phyloP scores from a whole-genome alignment of 2,888 invertebrate genomes.

The Coelinius sp. region DNA sequence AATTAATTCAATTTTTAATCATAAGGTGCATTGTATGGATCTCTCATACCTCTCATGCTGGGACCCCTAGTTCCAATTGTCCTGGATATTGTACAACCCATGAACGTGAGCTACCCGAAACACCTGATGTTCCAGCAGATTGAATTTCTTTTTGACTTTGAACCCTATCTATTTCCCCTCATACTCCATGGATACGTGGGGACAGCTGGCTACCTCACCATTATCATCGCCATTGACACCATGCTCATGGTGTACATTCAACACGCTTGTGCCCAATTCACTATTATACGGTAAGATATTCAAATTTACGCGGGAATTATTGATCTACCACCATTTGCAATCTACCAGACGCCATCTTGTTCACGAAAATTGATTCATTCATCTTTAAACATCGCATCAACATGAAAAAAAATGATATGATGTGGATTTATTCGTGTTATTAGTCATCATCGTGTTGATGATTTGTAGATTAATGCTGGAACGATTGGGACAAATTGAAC shows the following conservation, averaged over 20 bases:
- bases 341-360: neutral
- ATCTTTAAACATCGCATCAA: neutral
- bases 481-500: conserved; percentile 19
- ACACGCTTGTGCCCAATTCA: conserved; percentile 50
- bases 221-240: conserved; percentile 47
- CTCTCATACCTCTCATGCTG: conserved; percentile 46
- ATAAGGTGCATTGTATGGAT: conserved; percentile 47
- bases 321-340: neutral
- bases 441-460: neutral
- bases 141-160: conserved; percentile 49
- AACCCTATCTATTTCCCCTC: conserved; percentile 49
- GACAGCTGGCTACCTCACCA: conserved; percentile 45
- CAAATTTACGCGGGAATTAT: neutral
- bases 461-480: conserved; percentile 37
- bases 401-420: neutral
- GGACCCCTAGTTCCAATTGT: conserved; percentile 45
- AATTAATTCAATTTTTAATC: neutral
- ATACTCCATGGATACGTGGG: conserved; percentile 49
- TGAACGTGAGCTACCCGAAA: conserved; percentile 42
- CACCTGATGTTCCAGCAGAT: conserved; percentile 49
- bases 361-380: neutral
- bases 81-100: conserved; percentile 35
- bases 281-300: conserved; percentile 47
- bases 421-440: neutral
- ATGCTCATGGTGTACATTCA: conserved; percentile 49